Evolutionary conservation across 1,140 invertebrate species (phyloP).

Genomic region (Musca domestica): DNA sequence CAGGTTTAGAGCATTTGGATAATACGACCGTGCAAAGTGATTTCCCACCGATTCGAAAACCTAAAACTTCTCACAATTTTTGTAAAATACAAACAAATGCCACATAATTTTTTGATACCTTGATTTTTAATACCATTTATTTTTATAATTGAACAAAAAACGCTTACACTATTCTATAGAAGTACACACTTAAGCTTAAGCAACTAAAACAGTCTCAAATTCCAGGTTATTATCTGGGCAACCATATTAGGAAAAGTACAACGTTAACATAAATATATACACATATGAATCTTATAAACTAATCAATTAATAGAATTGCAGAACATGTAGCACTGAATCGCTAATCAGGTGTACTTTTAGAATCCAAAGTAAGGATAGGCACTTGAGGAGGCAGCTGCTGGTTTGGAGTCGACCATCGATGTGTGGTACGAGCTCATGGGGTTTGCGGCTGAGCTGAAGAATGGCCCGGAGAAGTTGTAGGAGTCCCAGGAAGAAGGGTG

Average conservation of each 20-base stretch:
- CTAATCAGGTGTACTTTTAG: slow-evolving; percentile 20
- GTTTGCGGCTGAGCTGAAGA: slow-evolving; percentile 37
- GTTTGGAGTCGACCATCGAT: slow-evolving; percentile 34
- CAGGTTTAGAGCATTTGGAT: no score
- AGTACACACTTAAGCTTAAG: background rate
- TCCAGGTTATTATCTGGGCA: background rate
- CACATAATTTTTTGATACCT: no score
- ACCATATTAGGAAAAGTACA: no score
- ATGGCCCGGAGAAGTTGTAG: slow-evolving; percentile 46
- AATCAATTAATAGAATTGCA: background rate
- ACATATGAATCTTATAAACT: no score
- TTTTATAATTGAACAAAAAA: no score
- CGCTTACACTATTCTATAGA: no score
- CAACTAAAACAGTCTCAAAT: slow-evolving; percentile 8
- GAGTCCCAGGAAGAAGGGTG: slow-evolving; percentile 37
- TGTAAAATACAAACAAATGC: no score
- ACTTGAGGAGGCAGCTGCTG: slow-evolving; percentile 32
- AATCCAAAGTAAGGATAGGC: slow-evolving; percentile 48
- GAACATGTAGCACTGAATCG: background rate
- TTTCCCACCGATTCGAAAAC: no score
- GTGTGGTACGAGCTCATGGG: slow-evolving; percentile 45
- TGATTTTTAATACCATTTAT: no score
- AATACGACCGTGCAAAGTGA: no score
- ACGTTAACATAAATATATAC: background rate
- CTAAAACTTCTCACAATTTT: no score